phyloP scores from a whole-genome alignment of 2,113 vertebrate species.

The Ophiodon elongatus region DNA sequence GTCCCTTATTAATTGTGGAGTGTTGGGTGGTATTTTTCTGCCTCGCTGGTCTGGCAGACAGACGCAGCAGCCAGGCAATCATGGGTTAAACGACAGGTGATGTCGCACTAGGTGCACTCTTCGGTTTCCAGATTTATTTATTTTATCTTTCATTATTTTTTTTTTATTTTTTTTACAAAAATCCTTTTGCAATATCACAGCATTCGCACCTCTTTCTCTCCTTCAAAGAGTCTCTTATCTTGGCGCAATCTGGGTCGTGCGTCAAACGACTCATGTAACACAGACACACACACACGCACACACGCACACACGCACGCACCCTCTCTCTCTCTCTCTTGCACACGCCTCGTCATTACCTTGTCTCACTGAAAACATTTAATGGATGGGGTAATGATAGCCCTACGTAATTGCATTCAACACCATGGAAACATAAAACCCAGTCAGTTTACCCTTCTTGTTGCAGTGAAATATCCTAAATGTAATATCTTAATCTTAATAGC shows the following conservation, averaged over 20 bases:
- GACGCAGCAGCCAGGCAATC: constrained; percentile 62
- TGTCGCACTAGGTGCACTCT: neutral
- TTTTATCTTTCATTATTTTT: neutral
- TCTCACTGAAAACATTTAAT: constrained; percentile 53
- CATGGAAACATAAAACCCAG: constrained; percentile 25
- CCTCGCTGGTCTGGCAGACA: constrained; percentile 84
- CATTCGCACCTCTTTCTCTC: neutral
- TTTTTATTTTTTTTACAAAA: neutral
- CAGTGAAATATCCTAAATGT: neutral
- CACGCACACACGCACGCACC: neutral
- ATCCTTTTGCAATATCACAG: rapidly evolving
- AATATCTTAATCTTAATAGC: neutral
- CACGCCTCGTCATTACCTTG: constrained; percentile 25
- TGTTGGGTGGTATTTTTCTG: constrained; percentile 92
- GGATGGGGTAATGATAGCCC: constrained; percentile 34
- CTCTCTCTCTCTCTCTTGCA: neutral
- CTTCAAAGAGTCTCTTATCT: constrained; percentile 8
- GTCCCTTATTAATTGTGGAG: constrained; percentile 86
- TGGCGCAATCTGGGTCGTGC: constrained; percentile 31
- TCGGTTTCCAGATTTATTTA: neutral
- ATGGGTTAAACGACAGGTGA: constrained; percentile 76
- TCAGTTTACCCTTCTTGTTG: neutral
- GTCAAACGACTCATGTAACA: constrained; percentile 19
- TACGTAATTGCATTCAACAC: constrained; percentile 35
- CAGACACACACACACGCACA: neutral